phyloP scores from a whole-genome alignment of 1,140 invertebrate species.

The Hyphantria cunea region DNA sequence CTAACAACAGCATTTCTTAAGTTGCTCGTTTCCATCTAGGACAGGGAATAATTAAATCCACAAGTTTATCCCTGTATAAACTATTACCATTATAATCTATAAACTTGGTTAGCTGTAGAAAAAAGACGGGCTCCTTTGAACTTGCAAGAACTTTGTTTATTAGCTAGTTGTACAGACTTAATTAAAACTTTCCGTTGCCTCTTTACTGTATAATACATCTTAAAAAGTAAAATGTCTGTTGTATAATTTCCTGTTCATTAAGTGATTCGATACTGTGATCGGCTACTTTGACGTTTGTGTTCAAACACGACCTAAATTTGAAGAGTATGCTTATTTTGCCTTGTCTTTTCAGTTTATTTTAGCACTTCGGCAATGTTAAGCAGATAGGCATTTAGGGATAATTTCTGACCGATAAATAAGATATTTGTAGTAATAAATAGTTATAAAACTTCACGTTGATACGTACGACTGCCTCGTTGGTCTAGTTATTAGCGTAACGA shows the following conservation, averaged over 20 bases:
- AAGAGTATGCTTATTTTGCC: background rate
- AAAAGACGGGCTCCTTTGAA: constrained; percentile 18
- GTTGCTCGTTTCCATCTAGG: background rate
- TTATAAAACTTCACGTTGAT: too few species aligned
- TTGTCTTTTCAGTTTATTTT: constrained; percentile 1
- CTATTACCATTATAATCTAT: constrained; percentile 25
- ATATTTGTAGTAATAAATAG: too few species aligned
- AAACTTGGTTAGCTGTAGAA: constrained; percentile 16
- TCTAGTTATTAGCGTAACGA: too few species aligned
- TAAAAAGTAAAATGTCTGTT: constrained; percentile 18
- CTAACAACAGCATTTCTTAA: background rate
- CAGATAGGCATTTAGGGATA: too few species aligned
- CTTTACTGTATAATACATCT: constrained; percentile 24
- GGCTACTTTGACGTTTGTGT: too few species aligned
- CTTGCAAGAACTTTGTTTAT: constrained; percentile 28
- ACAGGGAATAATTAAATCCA: constrained; percentile 1
- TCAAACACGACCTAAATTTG: background rate
- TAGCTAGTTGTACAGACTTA: constrained; percentile 32
- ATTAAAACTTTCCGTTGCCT: constrained; percentile 33
- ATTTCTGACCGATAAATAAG: too few species aligned
- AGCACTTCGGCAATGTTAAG: too few species aligned
- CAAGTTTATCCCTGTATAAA: constrained; percentile 6
- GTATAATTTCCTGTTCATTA: constrained; percentile 27
- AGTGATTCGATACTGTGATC: too few species aligned
- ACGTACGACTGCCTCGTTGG: too few species aligned